Base-by-base conservation (phyloP, 2,113 vertebrate genomes). In the Anthoscopus minutus region DNA sequence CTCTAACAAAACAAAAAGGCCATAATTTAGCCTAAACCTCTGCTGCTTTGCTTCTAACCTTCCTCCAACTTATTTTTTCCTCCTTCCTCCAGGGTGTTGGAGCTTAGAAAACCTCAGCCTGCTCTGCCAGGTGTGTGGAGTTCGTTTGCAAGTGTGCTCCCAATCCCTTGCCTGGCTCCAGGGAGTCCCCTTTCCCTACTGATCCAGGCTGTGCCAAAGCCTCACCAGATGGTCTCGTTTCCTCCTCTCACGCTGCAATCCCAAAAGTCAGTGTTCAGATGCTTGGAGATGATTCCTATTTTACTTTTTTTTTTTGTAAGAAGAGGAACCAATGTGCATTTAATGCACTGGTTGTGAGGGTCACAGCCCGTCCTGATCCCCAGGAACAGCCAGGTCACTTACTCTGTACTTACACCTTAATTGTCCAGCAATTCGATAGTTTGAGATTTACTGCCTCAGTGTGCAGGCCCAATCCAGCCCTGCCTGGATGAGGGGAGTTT, bases 101-200 rank as follows among this genome's bases (percentile, higher is more conserved):
- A 83, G 71, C 92, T 67, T 33, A 13, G 71, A 77, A 70, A 15
- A 53, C 40, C 66, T 78, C 72, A 22, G 69, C 73, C 61, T 31
- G 56, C 31, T 74, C 35, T 50, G 35, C 66, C 37, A 51, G 78
- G 78, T 76, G 37, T 9, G 45, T 4, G 2, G 67, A 80, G 76
- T 45, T 31, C 0, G 3, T 56, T 66, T 37, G 51, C 33, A 37
- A 79, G 77, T 74, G 44, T 30, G 65, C 65, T 93, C 58, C 44
- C 24, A 48, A 48, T 23, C 31, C 48, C 31, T 79, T 1, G 0
- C 40, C 35, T 0, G 1, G 38, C 83, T 80, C 42, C 0, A 0
- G 50, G 11, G 6, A 47, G 67, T 48, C 42, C 60, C 11, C 19
- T 24, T 57, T 33, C 5, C 58, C 21, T 1, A 2, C 58, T 58